phyloP scores from a whole-genome alignment of 2,797 vertebrate genomes.

The Pipistrellus kuhlii region DNA sequence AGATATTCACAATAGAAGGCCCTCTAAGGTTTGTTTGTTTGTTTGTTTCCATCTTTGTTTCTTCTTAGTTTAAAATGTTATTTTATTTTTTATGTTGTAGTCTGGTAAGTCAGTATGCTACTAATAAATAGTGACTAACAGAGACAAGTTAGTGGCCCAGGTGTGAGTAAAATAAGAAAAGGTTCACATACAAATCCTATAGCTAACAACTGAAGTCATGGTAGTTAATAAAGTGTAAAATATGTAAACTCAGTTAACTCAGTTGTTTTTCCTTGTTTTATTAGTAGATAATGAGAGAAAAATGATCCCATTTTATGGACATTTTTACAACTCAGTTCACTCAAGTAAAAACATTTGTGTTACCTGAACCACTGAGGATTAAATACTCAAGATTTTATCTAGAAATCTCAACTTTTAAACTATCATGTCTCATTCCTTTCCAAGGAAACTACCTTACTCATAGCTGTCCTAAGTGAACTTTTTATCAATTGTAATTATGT shows the following conservation, averaged over 20 bases:
- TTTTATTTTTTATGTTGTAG: slow-evolving; percentile 65
- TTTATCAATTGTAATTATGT: slow-evolving; percentile 32
- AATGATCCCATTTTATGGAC: slow-evolving; percentile 54
- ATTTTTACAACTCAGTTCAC: slow-evolving; percentile 55
- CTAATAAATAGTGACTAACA: slow-evolving; percentile 64
- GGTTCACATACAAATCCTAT: slow-evolving; percentile 11
- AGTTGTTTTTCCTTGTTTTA: slow-evolving; percentile 61
- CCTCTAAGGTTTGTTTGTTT: neutral
- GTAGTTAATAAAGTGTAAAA: slow-evolving; percentile 37
- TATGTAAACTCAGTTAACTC: neutral
- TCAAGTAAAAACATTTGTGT: slow-evolving; percentile 54
- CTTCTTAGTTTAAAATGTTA: slow-evolving; percentile 14
- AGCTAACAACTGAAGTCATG: neutral
- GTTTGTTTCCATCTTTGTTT: slow-evolving; percentile 20
- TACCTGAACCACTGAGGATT: slow-evolving; percentile 56
- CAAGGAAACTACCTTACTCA: neutral
- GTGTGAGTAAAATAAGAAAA: neutral
- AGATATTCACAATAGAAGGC: neutral
- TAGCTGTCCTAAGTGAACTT: neutral
- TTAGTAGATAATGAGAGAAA: slow-evolving; percentile 56
- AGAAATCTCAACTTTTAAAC: slow-evolving; percentile 57
- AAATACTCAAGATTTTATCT: slow-evolving; percentile 60
- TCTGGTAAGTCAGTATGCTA: neutral
- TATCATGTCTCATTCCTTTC: slow-evolving; percentile 58
- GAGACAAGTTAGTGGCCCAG: neutral